These are phyloP conservation scores for Nomada ruficornis DNA, from an alignment of 2,888 invertebrate genomes.

Conservation along the genomic window DNA sequence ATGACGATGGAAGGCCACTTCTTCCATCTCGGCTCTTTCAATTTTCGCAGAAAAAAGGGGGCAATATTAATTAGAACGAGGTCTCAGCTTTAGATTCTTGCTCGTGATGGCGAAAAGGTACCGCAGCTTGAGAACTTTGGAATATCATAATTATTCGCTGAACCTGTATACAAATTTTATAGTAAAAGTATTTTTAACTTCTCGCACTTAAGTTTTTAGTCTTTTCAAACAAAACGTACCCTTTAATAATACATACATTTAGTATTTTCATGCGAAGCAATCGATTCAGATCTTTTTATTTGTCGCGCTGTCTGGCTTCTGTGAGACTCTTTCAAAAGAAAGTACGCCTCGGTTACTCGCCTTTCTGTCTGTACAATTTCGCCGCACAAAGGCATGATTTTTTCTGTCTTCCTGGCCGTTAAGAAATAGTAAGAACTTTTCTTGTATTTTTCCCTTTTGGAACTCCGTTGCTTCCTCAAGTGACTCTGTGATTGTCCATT, in stretches of 20 bases:
- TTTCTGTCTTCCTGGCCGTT: conserved; percentile 32
- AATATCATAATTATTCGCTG: conserved; percentile 5
- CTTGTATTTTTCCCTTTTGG: background rate
- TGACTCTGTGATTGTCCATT: conserved; percentile 29
- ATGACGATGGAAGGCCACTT: conserved; percentile 45
- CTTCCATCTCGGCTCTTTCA: conserved; percentile 37
- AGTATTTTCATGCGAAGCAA: background rate
- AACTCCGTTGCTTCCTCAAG: background rate
- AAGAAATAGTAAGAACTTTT: conserved; percentile 23
- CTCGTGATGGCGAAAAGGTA: conserved; percentile 27
- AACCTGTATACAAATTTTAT: background rate
- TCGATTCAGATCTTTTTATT: conserved; percentile 9
- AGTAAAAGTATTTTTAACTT: background rate
- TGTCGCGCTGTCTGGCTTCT: background rate
- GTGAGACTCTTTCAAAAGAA: conserved; percentile 1
- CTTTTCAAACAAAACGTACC: background rate
- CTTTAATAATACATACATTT: background rate
- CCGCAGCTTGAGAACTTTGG: conserved; percentile 8
- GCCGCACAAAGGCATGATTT: conserved; percentile 22
- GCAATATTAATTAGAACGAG: conserved; percentile 74
- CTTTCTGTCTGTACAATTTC: conserved; percentile 1
- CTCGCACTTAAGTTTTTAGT: background rate
- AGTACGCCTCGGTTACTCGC: background rate
- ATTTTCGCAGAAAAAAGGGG: conserved; percentile 54
- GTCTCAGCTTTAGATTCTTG: conserved; percentile 63